Conservation (phyloP, 1,140 invertebrate species). For the Vanessa atalanta region DNA sequence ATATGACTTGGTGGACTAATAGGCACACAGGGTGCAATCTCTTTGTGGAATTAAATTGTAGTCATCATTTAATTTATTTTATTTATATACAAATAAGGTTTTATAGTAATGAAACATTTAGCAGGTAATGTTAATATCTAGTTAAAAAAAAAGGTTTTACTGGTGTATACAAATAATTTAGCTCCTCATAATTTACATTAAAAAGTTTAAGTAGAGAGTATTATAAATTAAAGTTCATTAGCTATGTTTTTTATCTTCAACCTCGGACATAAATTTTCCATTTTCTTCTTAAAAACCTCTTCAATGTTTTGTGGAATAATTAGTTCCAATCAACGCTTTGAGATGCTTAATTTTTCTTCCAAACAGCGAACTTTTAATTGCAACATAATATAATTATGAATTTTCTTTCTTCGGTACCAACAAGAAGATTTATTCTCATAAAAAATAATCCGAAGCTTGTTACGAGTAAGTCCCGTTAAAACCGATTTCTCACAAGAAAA, state of each 20-base stretch:
- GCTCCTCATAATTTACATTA: no score
- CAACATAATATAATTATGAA: conserved; percentile 37
- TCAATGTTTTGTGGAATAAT: conserved; percentile 31
- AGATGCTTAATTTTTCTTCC: conserved; percentile 37
- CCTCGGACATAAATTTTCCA: conserved; percentile 14
- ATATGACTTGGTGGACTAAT: neutral
- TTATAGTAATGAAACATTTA: no score
- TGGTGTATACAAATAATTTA: no score
- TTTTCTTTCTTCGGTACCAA: conserved; percentile 30
- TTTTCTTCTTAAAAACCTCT: conserved; percentile 20
- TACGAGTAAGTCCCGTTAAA: neutral
- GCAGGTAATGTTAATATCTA: no score
- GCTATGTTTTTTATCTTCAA: conserved; percentile 5
- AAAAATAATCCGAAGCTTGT: conserved; percentile 10
- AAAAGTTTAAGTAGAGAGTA: no score
- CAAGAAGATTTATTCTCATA: conserved; percentile 5
- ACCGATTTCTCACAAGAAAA: no score
- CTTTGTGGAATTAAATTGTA: no score
- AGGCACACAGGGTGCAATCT: no score
- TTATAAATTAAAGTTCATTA: neutral
- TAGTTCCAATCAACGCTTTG: conserved; percentile 33
- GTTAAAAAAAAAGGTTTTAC: no score
- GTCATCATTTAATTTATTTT: no score
- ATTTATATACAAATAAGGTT: no score
- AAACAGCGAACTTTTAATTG: conserved; percentile 37